Evolutionary conservation across 2,888 invertebrate genomes (phyloP).

Genomic region (Ichneumoninae sp.): DNA sequence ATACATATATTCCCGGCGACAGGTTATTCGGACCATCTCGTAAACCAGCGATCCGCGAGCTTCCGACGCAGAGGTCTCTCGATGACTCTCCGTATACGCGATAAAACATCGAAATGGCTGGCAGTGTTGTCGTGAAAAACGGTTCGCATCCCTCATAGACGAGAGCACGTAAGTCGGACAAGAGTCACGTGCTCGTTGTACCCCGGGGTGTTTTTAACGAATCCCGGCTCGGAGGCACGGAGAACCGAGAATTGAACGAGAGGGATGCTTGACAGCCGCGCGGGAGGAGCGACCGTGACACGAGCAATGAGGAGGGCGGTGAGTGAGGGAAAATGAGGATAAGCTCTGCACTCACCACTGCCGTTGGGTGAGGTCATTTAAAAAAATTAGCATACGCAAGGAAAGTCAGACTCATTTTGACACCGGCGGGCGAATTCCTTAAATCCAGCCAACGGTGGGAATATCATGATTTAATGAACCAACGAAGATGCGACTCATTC

Average conservation of each 20-base stretch:
- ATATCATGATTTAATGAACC: conserved; percentile 36
- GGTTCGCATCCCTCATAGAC: not conserved
- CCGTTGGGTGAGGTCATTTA: conserved; percentile 17
- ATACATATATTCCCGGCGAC: not conserved
- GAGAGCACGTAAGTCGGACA: conserved; percentile 6
- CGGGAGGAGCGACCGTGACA: not conserved
- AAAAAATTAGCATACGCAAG: no score
- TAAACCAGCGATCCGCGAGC: conserved; percentile 20
- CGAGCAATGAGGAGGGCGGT: not conserved
- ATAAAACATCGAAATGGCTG: not conserved
- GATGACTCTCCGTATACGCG: conserved; percentile 1
- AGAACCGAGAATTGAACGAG: not conserved
- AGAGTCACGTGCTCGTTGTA: conserved; percentile 40
- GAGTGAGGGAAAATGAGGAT: conserved; percentile 7
- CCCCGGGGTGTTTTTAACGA: not conserved
- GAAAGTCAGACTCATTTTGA: no score
- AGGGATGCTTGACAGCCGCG: not conserved
- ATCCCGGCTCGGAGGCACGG: not conserved
- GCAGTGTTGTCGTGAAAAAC: not conserved
- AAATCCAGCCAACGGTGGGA: not conserved
- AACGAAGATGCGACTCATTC: conserved; percentile 26
- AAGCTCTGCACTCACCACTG: not conserved
- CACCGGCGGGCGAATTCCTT: no score
- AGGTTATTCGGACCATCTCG: conserved; percentile 19
- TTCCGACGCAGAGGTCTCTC: not conserved